Base-by-base conservation (phyloP, 2,113 vertebrate genomes). In the Chrysochloris asiatica region DNA sequence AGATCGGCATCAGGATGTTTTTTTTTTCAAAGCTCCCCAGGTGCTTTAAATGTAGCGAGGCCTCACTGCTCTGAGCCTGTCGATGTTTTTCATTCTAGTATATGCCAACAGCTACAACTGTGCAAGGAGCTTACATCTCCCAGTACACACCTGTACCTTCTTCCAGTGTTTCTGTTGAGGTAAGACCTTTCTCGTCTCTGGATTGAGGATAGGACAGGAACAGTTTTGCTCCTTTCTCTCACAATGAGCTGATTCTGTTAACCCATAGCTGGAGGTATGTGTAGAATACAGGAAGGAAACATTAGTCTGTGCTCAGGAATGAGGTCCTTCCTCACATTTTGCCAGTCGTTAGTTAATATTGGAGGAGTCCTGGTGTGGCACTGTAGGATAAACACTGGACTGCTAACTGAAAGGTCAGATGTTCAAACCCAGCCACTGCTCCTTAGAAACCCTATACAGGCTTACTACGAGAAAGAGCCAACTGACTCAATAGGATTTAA, bases 61-160 rank as follows among this genome's bases (percentile, higher is more conserved):
- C 63, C 24, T 14, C 63, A n/a, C 11, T 10, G 47, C 50, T 10
- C n/a, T 79, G 7, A 92, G 69, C 41, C 61, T 12, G 1, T 45
- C 56, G 71, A 71, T 77, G 50, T 77, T 67, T 90, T 47, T 89
- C 83, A 22, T 93, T 65, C 75, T 95, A 99, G 99, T 99, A 98
- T 88, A 97, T 99, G 97, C 98, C 99, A 72, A 95, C 98, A 16
- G 98, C 98, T 93, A 96, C 98, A 89, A 97, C 99, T 92, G 96
- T 99, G 98, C 99, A 98, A 95, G 99, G 99, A 96, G 98, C 98
- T 75, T 99, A 98, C 97, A 96, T 99, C 93, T 98, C 99, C 92
- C 99, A 98, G 97, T 99, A 98, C 95, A 96, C 98, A 71, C 98
- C 99, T 88, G 98, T 98, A 98, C 98, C 98, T 98, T 97, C 98